Conservation (phyloP, 2,888 invertebrate species). For the Limnephilus marmoratus region DNA sequence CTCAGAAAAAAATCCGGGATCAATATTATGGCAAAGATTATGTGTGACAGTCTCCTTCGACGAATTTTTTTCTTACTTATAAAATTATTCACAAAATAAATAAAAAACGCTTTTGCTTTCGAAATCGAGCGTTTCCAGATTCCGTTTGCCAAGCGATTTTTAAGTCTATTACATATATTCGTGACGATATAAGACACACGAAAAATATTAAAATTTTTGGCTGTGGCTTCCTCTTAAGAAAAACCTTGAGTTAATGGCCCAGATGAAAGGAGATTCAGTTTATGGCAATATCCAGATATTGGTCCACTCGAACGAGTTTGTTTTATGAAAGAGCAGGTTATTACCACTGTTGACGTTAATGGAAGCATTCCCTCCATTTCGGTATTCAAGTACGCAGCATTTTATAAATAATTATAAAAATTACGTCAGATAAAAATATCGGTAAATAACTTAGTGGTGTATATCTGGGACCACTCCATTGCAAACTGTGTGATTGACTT, state of each 20-base stretch:
- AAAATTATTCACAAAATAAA: no score
- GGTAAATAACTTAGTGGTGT: not conserved
- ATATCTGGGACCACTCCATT: not conserved
- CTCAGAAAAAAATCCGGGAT: no score
- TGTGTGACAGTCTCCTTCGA: no score
- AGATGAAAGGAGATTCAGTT: not conserved
- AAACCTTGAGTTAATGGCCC: not conserved
- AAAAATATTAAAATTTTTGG: no score
- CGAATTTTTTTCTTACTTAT: no score
- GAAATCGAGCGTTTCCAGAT: no score
- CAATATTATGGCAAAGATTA: no score
- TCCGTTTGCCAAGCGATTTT: no score
- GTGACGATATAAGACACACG: no score
- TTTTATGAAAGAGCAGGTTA: not conserved
- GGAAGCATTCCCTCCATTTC: not conserved
- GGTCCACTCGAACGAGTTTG: constrained; percentile 9
- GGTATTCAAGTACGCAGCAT: not conserved
- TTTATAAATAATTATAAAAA: not conserved
- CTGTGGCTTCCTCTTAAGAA: not conserved
- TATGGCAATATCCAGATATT: not conserved
- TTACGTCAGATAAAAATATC: no score
- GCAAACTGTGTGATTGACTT: not conserved
- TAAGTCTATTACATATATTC: no score
- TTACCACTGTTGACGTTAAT: not conserved
- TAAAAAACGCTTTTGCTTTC: no score